A percentile compares a stretch with the other conserved stretches of the same genome.
Conservation (phyloP, 2,888 invertebrate species). For the Sthenelais limicola region DNA sequence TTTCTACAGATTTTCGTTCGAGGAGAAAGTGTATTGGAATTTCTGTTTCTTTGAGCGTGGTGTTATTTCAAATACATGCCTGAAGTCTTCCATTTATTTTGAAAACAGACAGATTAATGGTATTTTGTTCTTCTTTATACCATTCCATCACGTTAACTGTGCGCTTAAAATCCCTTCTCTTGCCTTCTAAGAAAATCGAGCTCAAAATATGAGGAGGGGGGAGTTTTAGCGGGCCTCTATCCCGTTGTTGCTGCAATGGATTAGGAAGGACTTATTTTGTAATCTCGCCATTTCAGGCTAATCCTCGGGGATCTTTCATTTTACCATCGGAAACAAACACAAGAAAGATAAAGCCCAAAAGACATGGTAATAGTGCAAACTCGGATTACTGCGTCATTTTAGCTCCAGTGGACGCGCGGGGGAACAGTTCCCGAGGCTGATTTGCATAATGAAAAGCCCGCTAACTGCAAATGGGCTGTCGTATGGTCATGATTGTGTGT, state of each 20-base stretch:
- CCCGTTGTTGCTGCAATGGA: constrained; percentile 20
- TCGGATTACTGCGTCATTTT: constrained; percentile 26
- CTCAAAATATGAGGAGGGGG: no score
- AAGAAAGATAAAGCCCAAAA: constrained; percentile 29
- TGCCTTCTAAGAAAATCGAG: no score
- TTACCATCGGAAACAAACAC: constrained; percentile 5
- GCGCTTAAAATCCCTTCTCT: no score
- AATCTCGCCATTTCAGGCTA: constrained; percentile 30
- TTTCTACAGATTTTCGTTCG: no score
- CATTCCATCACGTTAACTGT: no score
- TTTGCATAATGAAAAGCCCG: constrained; percentile 25
- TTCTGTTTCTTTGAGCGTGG: no score
- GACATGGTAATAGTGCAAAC: constrained; percentile 34
- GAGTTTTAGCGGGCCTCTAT: constrained; percentile 6
- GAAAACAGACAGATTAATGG: no score
- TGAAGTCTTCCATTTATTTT: no score
- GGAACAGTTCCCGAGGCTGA: constrained; percentile 1
- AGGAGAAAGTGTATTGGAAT: no score
- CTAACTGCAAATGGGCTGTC: constrained; percentile 10
- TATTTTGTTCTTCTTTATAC: no score
- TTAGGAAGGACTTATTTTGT: constrained; percentile 27
- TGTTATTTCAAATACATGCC: no score
- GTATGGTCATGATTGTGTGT: neutral
- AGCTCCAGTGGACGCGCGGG: constrained; percentile 12
- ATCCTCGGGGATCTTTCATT: neutral